phyloP scores from a whole-genome alignment of 2,888 invertebrate species.

The Creontiades dilutus region DNA sequence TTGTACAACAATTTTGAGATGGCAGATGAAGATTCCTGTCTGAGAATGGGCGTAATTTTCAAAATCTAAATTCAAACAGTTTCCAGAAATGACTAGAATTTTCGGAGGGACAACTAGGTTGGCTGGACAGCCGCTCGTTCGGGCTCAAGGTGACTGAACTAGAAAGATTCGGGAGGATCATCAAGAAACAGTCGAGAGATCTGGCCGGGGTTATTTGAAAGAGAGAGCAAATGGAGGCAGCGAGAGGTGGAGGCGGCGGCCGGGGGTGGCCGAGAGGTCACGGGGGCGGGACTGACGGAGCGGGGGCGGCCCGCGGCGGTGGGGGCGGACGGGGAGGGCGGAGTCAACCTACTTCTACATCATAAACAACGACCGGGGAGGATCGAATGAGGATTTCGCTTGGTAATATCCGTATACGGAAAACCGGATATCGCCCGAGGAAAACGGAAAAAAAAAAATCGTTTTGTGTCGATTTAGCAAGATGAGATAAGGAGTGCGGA shows the following conservation, averaged over 20 bases:
- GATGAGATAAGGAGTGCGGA: too few species aligned
- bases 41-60: too few species aligned
- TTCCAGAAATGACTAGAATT: too few species aligned
- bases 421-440: background rate
- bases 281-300: background rate
- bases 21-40: too few species aligned
- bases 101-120: too few species aligned
- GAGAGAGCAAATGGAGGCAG: too few species aligned
- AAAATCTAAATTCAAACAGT: too few species aligned
- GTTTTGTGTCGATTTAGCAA: too few species aligned
- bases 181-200: background rate
- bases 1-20: too few species aligned
- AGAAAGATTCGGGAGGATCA: background rate
- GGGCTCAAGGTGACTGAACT: background rate
- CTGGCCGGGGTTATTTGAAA: background rate
- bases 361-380: background rate
- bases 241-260: too few species aligned
- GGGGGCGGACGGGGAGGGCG: background rate
- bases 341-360: background rate
- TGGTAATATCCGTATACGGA: background rate
- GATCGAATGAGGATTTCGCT: background rate
- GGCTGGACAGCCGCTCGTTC: too few species aligned
- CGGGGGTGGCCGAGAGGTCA: background rate
- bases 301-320: background rate
- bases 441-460: too few species aligned